Conservation (phyloP, 2,113 vertebrate genomes). For the Puffinus mauretanicus region DNA sequence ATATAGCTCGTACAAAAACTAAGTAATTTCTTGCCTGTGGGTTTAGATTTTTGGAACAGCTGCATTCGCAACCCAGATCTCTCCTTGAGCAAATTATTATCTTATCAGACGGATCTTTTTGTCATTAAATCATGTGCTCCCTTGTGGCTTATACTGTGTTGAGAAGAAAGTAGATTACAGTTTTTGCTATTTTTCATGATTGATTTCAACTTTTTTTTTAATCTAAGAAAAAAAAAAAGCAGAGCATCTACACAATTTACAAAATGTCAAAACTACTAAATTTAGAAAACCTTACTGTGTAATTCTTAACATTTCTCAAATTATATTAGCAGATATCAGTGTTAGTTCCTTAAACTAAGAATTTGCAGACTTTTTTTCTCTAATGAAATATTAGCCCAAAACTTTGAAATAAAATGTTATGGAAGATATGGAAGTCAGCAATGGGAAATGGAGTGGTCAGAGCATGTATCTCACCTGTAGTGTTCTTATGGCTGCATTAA, state of each 20-base stretch:
- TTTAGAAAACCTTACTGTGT: background rate
- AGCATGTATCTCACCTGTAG: background rate
- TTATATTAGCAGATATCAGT: background rate
- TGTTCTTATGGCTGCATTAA: background rate
- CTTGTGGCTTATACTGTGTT: background rate
- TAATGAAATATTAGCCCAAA: background rate
- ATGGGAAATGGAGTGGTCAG: background rate
- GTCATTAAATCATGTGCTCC: constrained; percentile 48
- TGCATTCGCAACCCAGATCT: background rate
- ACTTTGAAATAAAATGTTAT: background rate
- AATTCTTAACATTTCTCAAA: background rate
- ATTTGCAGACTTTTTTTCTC: background rate
- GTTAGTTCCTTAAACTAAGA: background rate
- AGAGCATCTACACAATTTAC: background rate
- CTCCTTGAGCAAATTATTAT: constrained; percentile 51
- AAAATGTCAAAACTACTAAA: background rate
- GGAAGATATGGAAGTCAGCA: background rate
- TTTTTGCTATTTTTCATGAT: background rate
- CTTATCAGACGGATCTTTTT: constrained; percentile 58
- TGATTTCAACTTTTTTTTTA: background rate
- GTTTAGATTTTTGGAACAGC: constrained; percentile 56
- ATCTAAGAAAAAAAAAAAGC: background rate
- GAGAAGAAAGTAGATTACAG: constrained; percentile 2
- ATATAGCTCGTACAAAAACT: background rate
- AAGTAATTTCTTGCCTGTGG: constrained; percentile 46